Base-by-base conservation (phyloP, 2,888 invertebrate species). In the Rhabditoides inermis region DNA sequence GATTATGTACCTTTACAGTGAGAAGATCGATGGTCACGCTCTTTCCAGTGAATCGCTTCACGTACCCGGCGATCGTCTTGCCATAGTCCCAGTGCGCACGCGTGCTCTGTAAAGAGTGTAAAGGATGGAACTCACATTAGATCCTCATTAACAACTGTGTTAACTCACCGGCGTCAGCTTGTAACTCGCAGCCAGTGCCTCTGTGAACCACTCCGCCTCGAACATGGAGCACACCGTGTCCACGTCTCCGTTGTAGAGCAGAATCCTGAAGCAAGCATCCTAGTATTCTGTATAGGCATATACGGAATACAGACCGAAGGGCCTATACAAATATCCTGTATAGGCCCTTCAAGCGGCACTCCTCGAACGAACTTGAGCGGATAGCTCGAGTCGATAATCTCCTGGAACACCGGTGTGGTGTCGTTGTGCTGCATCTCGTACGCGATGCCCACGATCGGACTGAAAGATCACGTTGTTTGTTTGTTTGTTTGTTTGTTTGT, bases 191-290 rank as follows among this genome's bases (percentile, higher is more conserved):
- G 62, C 63, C 26, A 68, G 55, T 42, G 56, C 52, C 49, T 66
- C 63, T 26, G 65, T 51, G 50, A 64, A 49, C 30, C 61, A 59
- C 46, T 62, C 51, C 7, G 69, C 65, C 45, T 65, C 65, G 40
- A 69, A 56, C 61, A 69, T 61, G 10, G 56, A 52, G 47, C 66
- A 68, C 2, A 63, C 68, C 0, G 63, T 58, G 49, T 69, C 68
- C 23, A 58, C 59, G 55, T 69, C 69, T 52, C 69, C 68, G 51
- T 68, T 69, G 56, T 67, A 68, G 42, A 69, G 44, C 25, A 69
- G 55, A 36, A 68, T 56, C 22, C 61, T 61, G 49, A 28, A 53
- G 41, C 15, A 1, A 22, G 10, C 15, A 22, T 20, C n/a, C n/a
- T n/a, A n/a, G n/a, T n/a, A n/a, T n/a, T n/a, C n/a, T n/a, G n/a